Evolutionary conservation across 2,113 vertebrate species (phyloP).

Genomic region (Antigone vipio): DNA sequence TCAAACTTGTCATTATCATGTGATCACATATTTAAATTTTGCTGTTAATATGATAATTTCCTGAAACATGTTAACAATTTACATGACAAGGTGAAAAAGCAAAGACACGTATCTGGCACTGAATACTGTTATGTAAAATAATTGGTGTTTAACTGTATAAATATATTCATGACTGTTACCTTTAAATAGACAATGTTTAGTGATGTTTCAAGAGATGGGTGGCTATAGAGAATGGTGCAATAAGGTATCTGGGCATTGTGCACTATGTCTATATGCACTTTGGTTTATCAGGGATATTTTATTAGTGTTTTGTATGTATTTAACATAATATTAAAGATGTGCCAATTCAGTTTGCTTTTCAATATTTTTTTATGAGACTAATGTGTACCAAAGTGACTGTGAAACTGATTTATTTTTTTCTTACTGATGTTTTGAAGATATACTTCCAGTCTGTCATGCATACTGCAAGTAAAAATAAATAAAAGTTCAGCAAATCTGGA

Average conservation of each 20-base stretch:
- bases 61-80: conserved; percentile 73
- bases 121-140: conserved; percentile 95
- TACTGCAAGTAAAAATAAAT: conserved; percentile 86
- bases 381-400: conserved; percentile 99
- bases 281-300: conserved; percentile 99
- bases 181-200: conserved; percentile 83
- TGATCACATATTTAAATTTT: conserved; percentile 88
- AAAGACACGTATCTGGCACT: conserved; percentile 86
- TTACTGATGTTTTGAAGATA: conserved; percentile 83
- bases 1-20: conserved; percentile 92
- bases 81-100: conserved; percentile 72
- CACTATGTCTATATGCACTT: conserved; percentile 98
- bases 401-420: conserved; percentile 92
- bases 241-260: conserved; percentile 88
- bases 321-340: conserved; percentile 91
- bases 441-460: conserved; percentile 88
- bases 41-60: conserved; percentile 88
- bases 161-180: conserved; percentile 98
- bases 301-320: conserved; percentile 99
- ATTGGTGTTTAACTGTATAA: conserved; percentile 92
- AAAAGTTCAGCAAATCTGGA: conserved; percentile 74
- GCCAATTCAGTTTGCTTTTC: conserved; percentile 87
- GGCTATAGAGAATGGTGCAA: conserved; percentile 86
- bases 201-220: conserved; percentile 85
- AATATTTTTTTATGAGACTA: conserved; percentile 78